A percentile compares a stretch with the other conserved stretches of the same genome.
Conservation (phyloP, 2,888 invertebrate species). For the Lamellibrachia columna region DNA sequence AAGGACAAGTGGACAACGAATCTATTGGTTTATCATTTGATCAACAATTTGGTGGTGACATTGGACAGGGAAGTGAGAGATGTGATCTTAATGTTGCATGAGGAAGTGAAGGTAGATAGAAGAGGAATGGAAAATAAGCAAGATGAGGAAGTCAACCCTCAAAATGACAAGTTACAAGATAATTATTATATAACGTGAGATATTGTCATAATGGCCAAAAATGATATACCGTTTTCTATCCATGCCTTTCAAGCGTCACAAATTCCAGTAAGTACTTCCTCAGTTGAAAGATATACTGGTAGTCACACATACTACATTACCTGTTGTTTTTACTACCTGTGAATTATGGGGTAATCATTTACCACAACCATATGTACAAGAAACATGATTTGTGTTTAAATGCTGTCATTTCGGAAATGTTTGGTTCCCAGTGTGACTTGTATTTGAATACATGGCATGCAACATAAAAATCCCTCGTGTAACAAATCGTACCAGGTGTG, state of each 20-base stretch:
- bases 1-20: background rate
- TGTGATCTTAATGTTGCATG: background rate
- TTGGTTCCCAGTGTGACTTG: too few species aligned
- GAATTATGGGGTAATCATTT: background rate
- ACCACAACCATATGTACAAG: too few species aligned
- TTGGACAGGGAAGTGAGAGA: background rate
- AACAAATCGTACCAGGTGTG: too few species aligned
- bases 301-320: background rate
- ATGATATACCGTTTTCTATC: background rate
- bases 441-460: too few species aligned
- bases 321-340: background rate
- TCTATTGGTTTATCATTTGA: too few species aligned
- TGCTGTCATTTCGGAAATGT: too few species aligned
- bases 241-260: background rate
- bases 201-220: background rate
- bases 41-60: background rate
- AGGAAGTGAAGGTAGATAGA: background rate
- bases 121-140: background rate
- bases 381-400: too few species aligned
- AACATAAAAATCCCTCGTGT: too few species aligned
- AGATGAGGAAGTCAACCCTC: background rate
- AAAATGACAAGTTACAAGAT: background rate
- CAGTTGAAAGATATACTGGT: background rate
- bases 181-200: background rate
- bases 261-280: background rate